A percentile compares a stretch with the other conserved stretches of the same genome.
phyloP scores from a whole-genome alignment of 1,140 invertebrate species.

The Conus ventricosus region DNA sequence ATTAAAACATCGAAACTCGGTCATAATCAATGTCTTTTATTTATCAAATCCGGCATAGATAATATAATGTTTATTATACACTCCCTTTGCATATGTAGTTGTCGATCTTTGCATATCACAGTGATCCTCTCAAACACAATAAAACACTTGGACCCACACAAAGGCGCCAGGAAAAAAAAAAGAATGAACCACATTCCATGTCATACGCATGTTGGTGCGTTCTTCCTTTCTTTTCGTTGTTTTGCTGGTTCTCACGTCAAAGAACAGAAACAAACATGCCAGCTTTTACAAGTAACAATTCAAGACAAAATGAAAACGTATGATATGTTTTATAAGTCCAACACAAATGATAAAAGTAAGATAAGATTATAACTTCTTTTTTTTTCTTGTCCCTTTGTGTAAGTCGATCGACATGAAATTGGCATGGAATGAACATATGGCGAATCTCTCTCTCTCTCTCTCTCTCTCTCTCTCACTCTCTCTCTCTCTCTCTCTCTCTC shows the following conservation, averaged over 20 bases:
- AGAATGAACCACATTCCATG: not conserved
- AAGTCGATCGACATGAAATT: no score
- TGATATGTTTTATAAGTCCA: not conserved
- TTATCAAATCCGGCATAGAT: not conserved
- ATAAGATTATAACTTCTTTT: not conserved
- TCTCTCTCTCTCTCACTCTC: constrained; percentile 11
- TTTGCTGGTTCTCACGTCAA: no score
- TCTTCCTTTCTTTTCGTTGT: not conserved
- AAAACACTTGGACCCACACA: not conserved
- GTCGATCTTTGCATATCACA: not conserved
- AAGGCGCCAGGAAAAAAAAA: no score
- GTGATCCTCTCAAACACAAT: not conserved
- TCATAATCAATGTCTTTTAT: not conserved
- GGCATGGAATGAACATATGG: not conserved
- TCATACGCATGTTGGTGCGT: not conserved
- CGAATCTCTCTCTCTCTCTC: not conserved
- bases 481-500: constrained; percentile 19
- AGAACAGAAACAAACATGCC: no score
- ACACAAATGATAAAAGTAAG: not conserved
- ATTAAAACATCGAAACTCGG: not conserved
- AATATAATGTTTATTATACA: not conserved
- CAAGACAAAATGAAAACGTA: not conserved
- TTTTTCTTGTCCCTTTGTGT: no score
- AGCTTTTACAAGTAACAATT: not conserved
- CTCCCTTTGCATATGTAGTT: not conserved